phyloP scores from a whole-genome alignment of 2,888 invertebrate species.

The Yponomeuta cagnagella region DNA sequence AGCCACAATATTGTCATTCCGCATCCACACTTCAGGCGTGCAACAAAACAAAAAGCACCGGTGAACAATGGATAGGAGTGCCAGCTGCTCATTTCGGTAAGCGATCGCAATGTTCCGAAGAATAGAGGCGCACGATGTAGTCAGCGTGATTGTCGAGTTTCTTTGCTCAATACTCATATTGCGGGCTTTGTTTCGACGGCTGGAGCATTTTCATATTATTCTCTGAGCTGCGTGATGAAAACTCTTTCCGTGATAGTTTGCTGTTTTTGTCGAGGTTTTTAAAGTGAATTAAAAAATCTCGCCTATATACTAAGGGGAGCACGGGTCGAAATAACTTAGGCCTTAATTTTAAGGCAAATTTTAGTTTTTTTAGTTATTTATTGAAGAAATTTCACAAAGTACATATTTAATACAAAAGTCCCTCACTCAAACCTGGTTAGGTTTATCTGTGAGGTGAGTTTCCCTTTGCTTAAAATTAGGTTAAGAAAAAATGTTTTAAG shows the following conservation, averaged over 20 bases:
- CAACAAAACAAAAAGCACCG: slow-evolving; percentile 22
- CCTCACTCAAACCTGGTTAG: too few relatives aligned
- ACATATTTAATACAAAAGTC: too few relatives aligned
- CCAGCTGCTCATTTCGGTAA: slow-evolving; percentile 54
- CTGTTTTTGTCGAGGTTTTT: background rate
- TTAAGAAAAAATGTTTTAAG: too few relatives aligned
- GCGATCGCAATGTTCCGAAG: slow-evolving; percentile 40
- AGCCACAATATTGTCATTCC: background rate
- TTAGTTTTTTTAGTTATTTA: too few relatives aligned
- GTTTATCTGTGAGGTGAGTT: too few relatives aligned
- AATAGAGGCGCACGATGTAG: slow-evolving; percentile 23
- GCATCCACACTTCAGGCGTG: slow-evolving; percentile 12
- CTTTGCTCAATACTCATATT: slow-evolving; percentile 38
- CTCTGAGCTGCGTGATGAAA: slow-evolving; percentile 24
- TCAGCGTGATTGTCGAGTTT: slow-evolving; percentile 45
- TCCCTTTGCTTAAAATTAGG: too few relatives aligned
- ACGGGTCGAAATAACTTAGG: too few relatives aligned
- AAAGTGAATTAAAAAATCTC: too few relatives aligned
- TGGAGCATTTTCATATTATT: slow-evolving; percentile 47
- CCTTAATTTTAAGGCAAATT: too few relatives aligned
- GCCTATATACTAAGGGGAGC: too few relatives aligned
- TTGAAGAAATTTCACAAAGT: too few relatives aligned
- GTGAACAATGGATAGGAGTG: slow-evolving; percentile 42
- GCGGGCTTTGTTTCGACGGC: slow-evolving; percentile 44
- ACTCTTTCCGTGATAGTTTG: background rate